Percentiles rank a stretch among this genome's conserved stretches.
These are phyloP conservation scores for Zaprionus capensis DNA, from an alignment of 1,140 invertebrate genomes.

Conservation along the genomic window DNA sequence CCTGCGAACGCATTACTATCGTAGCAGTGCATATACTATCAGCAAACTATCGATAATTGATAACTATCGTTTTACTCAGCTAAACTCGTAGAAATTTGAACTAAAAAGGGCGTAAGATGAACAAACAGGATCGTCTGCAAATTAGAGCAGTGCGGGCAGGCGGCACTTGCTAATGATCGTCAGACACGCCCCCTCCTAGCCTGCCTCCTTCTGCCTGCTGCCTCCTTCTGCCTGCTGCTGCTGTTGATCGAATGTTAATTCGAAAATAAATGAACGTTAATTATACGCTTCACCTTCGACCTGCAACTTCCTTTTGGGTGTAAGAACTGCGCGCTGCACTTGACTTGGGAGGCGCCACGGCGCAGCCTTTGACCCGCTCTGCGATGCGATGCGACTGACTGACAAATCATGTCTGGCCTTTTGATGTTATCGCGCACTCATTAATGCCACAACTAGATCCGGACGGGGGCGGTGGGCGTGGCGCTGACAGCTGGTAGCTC, in stretches of 20 bases:
- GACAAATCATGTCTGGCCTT: slow-evolving; percentile 80
- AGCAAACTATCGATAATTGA: slow-evolving; percentile 4
- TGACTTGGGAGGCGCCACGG: not conserved
- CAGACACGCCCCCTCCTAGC: slow-evolving; percentile 5
- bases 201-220: not conserved
- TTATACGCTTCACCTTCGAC: slow-evolving; percentile 55
- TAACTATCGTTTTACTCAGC: not conserved
- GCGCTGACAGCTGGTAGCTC: slow-evolving; percentile 72
- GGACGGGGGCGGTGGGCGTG: slow-evolving; percentile 42
- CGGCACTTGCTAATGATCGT: slow-evolving; percentile 36
- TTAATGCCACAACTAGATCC: slow-evolving; percentile 43
- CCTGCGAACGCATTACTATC: not conserved
- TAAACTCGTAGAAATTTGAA: not conserved
- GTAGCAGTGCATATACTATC: not conserved
- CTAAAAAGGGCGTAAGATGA: slow-evolving; percentile 58
- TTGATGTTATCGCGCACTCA: slow-evolving; percentile 81
- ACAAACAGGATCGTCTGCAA: slow-evolving; percentile 27
- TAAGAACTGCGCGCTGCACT: slow-evolving; percentile 40
- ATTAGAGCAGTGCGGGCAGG: slow-evolving; percentile 11
- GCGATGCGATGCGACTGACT: slow-evolving; percentile 40
- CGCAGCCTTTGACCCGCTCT: slow-evolving; percentile 19
- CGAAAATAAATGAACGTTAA: slow-evolving; percentile 82
- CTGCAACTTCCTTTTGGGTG: slow-evolving; percentile 37
- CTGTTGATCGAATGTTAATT: slow-evolving; percentile 78
- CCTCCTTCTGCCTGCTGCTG: slow-evolving; percentile 11